These are phyloP conservation scores for Paralichthys olivaceus DNA, from an alignment of 2,113 vertebrate species.

Conservation along the genomic window DNA sequence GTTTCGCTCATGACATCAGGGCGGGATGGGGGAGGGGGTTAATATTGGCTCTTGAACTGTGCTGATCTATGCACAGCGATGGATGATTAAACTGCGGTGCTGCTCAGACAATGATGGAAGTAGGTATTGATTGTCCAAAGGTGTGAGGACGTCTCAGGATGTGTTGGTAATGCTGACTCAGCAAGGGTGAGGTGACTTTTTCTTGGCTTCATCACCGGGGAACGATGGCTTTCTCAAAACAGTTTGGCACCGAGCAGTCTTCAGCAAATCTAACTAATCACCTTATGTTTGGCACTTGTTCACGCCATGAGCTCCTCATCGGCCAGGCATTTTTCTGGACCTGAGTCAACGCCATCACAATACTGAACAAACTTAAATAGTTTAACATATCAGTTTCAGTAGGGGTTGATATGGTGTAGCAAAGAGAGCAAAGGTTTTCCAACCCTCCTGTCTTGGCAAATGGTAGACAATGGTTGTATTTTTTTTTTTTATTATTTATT, in stretches of 20 bases:
- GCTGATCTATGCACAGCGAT: constrained; percentile 39
- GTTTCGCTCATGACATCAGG: not conserved
- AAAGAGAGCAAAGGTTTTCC: not conserved
- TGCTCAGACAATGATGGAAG: constrained; percentile 52
- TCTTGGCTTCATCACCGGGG: constrained; percentile 41
- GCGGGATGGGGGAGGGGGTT: not conserved
- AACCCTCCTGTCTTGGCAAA: not conserved
- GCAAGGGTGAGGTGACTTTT: constrained; percentile 55
- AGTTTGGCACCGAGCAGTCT: constrained; percentile 39
- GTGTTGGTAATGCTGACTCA: constrained; percentile 42
- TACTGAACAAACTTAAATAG: constrained; percentile 27
- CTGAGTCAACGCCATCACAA: constrained; percentile 9
- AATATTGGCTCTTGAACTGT: constrained; percentile 15
- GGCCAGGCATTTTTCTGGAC: constrained; percentile 21
- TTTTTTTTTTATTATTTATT: too few species aligned
- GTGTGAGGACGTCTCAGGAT: constrained; percentile 40
- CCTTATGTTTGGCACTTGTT: constrained; percentile 40
- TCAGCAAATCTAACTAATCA: constrained; percentile 54
- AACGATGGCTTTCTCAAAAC: constrained; percentile 6
- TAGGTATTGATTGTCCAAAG: constrained; percentile 62
- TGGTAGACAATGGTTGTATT: too few species aligned
- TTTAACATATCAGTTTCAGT: constrained; percentile 8
- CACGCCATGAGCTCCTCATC: constrained; percentile 32
- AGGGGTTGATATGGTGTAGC: not conserved
- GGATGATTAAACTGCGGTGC: constrained; percentile 53